Evolutionary conservation across 2,113 vertebrate species (phyloP).

Genomic region (Halcyon malimbica): DNA sequence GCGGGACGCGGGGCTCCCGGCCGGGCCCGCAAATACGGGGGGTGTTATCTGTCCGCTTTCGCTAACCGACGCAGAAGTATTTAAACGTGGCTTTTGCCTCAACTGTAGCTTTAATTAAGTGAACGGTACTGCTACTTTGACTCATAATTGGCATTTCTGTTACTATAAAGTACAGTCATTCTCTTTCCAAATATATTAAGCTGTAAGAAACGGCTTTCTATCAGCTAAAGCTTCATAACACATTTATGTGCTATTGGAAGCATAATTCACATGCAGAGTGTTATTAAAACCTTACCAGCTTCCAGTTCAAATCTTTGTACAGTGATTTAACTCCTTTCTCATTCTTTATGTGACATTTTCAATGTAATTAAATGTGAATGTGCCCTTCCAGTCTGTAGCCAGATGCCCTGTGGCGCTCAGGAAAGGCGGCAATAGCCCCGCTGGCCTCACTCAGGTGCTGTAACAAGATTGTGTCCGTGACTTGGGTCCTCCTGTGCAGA

Average conservation of each 20-base stretch:
- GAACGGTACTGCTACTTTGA: not conserved
- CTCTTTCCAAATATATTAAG: constrained; percentile 1
- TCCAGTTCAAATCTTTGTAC: constrained; percentile 20
- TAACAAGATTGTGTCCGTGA: not conserved
- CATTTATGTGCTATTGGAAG: constrained; percentile 27
- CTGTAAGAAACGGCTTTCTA: not conserved
- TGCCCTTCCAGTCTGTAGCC: not conserved
- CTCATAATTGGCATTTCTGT: constrained; percentile 13
- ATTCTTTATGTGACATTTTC: constrained; percentile 2
- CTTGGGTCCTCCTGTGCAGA: not conserved
- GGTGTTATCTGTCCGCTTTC: not conserved
- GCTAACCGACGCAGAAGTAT: not conserved
- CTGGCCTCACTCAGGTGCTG: not conserved
- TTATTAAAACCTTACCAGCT: constrained; percentile 34
- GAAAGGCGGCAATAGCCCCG: not conserved
- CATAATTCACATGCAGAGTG: not conserved
- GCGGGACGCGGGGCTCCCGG: too few relatives aligned
- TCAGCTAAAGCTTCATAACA: constrained; percentile 6
- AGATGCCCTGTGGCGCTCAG: not conserved
- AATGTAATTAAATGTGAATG: not conserved
- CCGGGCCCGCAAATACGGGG: not conserved
- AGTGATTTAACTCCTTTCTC: constrained; percentile 10
- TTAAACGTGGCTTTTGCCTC: constrained; percentile 7
- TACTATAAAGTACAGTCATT: constrained; percentile 3
- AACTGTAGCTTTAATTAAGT: not conserved